Evolutionary conservation across 2,113 vertebrate genomes (phyloP), one percentile per base, ranked within the genome.

Genomic region (Zootoca vivipara): DNA sequence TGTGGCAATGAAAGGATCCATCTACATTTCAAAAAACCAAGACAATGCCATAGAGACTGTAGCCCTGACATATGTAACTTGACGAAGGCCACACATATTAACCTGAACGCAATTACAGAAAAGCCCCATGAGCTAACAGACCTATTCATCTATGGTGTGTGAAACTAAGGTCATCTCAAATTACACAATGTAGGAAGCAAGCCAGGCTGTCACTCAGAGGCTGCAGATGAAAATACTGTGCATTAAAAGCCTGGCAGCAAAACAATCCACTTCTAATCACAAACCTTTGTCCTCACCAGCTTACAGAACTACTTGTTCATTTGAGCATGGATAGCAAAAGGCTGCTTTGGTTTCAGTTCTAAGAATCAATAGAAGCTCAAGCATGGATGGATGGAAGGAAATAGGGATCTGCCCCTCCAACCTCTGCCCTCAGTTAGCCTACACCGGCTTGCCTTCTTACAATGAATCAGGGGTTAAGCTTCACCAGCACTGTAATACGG

Each of bases 101-200:
- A 69, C 74, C n/a, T 84, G 56, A 70, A 42, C 18, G 15, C 15
- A 58, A 78, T 70, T 70, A 20, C 52, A 70, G 73, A 70, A 30
- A n/a, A 82, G 28, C 24, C 46, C 26, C 20, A 3, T 30, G 24
- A 78, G 74, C 18, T 79, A 89, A 89, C 30, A 72, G 30, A 70
- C 46, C 67, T 74, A 84, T 84, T 77, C 64, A 42, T 78, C 74
- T 89, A 58, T 64, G n/a, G 22, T 24, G 33, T 58, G 52, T 30
- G 58, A 58, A 70, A 85, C 35, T 75, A 77, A 83, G 72, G 72
- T 77, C 80, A 83, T 83, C 58, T 52, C 70, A 88, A 75, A 82
- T 87, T 65, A 75, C 26, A 75, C 69, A 74, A 26, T 4, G 67
- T 77, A 40, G 33, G n/a, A n/a, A 77, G n/a, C 30, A 69, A 75